Conservation (phyloP, 2,113 vertebrate species). For the Melanerpes aurifrons region DNA sequence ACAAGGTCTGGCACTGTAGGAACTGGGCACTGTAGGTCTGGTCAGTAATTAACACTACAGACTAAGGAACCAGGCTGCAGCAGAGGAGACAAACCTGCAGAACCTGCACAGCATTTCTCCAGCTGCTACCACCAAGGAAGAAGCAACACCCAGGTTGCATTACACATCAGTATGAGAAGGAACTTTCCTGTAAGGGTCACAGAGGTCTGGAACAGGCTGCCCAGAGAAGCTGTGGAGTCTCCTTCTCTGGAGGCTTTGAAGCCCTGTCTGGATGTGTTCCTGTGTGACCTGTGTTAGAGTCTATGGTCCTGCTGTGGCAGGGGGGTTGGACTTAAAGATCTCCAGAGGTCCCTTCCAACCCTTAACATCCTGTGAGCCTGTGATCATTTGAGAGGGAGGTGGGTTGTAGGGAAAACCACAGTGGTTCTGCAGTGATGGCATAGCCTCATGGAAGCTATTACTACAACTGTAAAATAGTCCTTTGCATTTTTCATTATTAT, state of each 20-base stretch:
- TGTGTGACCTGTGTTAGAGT: too few relatives aligned
- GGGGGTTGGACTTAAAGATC: too few relatives aligned
- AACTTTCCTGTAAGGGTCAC: too few relatives aligned
- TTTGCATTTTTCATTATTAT: not conserved
- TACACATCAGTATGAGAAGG: too few relatives aligned
- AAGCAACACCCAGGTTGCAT: accelerated
- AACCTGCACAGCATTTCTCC: not conserved
- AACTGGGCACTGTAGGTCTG: not conserved
- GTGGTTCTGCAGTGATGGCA: not conserved
- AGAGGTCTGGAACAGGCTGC: too few relatives aligned
- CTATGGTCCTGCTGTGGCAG: too few relatives aligned
- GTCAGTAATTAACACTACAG: not conserved
- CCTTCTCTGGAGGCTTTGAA: too few relatives aligned
- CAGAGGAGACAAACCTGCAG: not conserved
- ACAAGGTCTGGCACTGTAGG: not conserved
- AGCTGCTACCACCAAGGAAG: not conserved
- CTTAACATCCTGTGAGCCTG: too few relatives aligned
- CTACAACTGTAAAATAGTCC: not conserved
- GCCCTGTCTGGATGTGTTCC: too few relatives aligned
- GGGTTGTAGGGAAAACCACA: accelerated
- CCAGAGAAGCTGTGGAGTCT: too few relatives aligned
- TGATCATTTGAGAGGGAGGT: not conserved
- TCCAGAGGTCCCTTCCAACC: too few relatives aligned
- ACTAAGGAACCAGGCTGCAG: not conserved
- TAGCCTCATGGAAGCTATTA: not conserved